These are phyloP conservation scores for Odontophorus gujanensis DNA, from an alignment of 2,113 vertebrate species.

Conservation along the genomic window DNA sequence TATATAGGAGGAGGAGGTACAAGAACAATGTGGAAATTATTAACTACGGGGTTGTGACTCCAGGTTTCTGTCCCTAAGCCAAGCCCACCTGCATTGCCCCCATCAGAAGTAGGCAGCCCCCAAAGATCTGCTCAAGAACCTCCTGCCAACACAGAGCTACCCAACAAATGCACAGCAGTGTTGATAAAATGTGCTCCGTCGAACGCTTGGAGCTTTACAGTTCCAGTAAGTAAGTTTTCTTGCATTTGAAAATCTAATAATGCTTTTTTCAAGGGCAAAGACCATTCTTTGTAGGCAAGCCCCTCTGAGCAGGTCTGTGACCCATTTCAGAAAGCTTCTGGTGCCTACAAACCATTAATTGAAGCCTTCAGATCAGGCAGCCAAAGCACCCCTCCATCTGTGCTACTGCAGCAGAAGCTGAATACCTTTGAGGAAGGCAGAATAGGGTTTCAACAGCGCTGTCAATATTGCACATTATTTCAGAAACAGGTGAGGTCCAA, in stretches of 20 bases:
- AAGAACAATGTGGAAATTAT: neutral
- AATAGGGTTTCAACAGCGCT: neutral
- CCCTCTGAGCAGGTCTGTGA: neutral
- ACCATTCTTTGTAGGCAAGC: neutral
- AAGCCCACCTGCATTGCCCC: neutral
- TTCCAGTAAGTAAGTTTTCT: neutral
- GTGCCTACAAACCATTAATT: neutral
- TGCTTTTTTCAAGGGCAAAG: neutral
- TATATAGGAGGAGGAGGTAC: neutral
- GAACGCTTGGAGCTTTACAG: neutral
- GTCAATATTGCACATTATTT: neutral
- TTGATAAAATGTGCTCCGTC: neutral
- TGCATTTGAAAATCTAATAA: neutral
- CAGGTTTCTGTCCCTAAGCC: neutral
- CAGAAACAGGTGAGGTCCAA: neutral
- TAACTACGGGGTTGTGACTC: neutral
- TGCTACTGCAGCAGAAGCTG: neutral
- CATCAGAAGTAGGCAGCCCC: accelerated
- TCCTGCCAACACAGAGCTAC: neutral
- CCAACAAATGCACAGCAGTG: neutral
- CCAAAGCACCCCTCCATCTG: neutral
- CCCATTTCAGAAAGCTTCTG: neutral
- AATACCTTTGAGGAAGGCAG: neutral
- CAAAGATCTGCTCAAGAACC: neutral
- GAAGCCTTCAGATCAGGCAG: neutral